phyloP scores from a whole-genome alignment of 2,888 invertebrate species.

The Pandemis cinnamomeana region DNA sequence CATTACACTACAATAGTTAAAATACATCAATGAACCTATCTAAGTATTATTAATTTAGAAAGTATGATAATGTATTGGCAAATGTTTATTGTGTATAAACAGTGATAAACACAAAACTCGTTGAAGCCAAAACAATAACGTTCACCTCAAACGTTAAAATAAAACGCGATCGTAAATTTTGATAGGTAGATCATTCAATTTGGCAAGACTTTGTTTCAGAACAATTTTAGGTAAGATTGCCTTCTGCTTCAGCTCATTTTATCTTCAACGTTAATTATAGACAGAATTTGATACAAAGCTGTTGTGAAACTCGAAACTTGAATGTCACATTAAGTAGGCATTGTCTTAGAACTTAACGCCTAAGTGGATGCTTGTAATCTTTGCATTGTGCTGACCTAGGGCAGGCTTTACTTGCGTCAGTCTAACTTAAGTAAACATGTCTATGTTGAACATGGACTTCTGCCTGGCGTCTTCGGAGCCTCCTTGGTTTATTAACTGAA shows the following conservation, averaged over 20 bases:
- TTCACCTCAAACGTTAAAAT: conserved; percentile 23
- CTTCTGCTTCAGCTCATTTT: conserved; percentile 6
- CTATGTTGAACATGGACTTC: conserved; percentile 10
- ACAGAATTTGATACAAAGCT: conserved; percentile 3
- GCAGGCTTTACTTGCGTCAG: conserved; percentile 9
- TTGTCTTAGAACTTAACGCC: conserved; percentile 8
- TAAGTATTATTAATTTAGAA: neutral
- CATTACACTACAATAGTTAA: too few species aligned
- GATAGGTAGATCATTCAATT: conserved; percentile 28
- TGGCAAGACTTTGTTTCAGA: conserved; percentile 13
- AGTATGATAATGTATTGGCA: neutral
- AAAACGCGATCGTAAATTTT: conserved; percentile 31
- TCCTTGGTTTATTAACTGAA: conserved; percentile 9
- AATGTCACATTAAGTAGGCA: conserved; percentile 11
- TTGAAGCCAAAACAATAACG: conserved; percentile 29
- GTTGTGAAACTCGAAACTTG: conserved; percentile 1
- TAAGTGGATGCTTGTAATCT: conserved; percentile 15
- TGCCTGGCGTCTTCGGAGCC: neutral
- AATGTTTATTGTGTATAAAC: neutral
- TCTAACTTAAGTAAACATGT: conserved; percentile 23
- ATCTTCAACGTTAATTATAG: conserved; percentile 1
- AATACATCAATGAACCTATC: too few species aligned
- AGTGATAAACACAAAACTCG: conserved; percentile 25
- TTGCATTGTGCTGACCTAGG: conserved; percentile 11
- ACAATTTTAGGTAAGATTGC: conserved; percentile 10